Base-by-base conservation (phyloP, 2,888 invertebrate genomes). In the Ctenicera cuprea region DNA sequence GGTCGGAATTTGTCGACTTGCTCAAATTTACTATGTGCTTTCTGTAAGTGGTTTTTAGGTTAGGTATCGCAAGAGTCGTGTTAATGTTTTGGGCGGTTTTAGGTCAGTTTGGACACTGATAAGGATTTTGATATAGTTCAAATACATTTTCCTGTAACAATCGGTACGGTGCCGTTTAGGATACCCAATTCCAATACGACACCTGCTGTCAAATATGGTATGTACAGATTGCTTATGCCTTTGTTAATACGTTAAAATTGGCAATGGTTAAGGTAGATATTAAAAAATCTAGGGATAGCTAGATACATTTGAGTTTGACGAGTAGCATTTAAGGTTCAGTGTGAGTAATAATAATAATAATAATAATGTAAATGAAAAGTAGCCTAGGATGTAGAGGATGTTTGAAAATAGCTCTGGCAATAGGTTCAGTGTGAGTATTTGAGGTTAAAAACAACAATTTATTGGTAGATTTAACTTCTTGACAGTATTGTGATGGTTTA, bases 131-230 rank as follows among this genome's bases (percentile, higher is more conserved):
- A 94, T 81, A 90, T 92, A 78, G 89, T 94, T 73, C 90, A 92
- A 80, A 90, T 94, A 86, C 92, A 92, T 81, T 93, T 94, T 82
- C 94, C 94, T 9, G 89, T 94, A 63, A 93, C 93, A 59, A 91
- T 94, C 76, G 94, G 92, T 43, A 94, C 94, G 5, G 91, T 93
- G 78, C 94, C 94, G 54, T 92, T 92, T 83, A 85, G 92, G 77
- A 92, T 92, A 83, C 92, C 92, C 1, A 92, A 92, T 83, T 89
- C 90, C n/a, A 89, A 89, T 75, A 88, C 88, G 76, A 89, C 89
- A 76, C 91, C 91, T 37, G 86, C 88, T 74, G 89, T 93, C 78
- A 90, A 90, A 85, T 93, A 92, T 82, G 92, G 93, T 92, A 87
- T 87, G 4, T 3, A 26, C 7, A 50, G 1, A 12, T 20, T 50